Conservation (phyloP, 2,888 invertebrate species). For the Drosophila mettleri region DNA sequence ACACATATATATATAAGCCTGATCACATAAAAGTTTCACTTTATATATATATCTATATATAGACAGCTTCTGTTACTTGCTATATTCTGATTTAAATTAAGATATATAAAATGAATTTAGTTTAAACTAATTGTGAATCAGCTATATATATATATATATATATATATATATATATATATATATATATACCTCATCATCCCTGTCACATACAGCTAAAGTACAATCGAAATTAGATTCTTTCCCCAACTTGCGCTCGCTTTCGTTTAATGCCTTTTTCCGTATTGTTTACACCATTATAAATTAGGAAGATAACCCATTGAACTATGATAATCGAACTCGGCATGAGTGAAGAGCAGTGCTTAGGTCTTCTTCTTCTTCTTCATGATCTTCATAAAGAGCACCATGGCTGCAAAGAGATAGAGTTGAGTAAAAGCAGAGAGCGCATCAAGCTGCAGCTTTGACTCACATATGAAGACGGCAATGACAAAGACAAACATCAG, state of each 20-base stretch:
- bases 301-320: conserved; percentile 75
- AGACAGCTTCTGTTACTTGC: too few species aligned
- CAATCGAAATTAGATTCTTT: conserved; percentile 1
- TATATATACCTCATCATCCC: neutral
- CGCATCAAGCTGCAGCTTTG: neutral
- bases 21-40: neutral
- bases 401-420: conserved; percentile 90
- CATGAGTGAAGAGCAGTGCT: conserved; percentile 2
- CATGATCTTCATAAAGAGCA: conserved; percentile 96
- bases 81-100: neutral
- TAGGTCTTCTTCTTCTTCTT: conserved; percentile 88
- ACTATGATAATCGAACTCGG: conserved; percentile 37
- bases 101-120: neutral
- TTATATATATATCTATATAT: neutral
- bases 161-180: too few species aligned
- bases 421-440: neutral
- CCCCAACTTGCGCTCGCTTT: conserved; percentile 52
- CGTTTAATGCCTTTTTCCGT: conserved; percentile 46
- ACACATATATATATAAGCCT: too few species aligned
- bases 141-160: neutral
- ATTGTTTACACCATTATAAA: conserved; percentile 31
- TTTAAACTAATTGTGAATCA: neutral
- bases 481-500: conserved; percentile 94
- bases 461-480: conserved; percentile 94
- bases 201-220: neutral